Conservation (phyloP, 2,888 invertebrate species). For the Aquatica leii region DNA sequence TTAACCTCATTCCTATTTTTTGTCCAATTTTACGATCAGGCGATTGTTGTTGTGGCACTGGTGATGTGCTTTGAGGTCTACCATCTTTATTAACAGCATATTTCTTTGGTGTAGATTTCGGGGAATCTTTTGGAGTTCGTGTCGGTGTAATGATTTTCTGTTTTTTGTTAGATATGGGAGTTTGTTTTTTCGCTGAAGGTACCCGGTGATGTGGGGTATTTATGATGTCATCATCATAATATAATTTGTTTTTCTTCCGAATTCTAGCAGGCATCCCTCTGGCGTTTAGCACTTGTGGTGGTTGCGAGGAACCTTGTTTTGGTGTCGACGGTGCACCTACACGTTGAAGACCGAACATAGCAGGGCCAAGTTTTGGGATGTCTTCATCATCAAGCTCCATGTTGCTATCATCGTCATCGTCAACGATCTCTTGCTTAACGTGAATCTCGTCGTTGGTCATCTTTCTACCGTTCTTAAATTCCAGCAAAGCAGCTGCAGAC, state of each 20-base stretch:
- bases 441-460: slow-evolving; percentile 52
- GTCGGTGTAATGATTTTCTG: slow-evolving; percentile 46
- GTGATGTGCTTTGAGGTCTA: slow-evolving; percentile 47
- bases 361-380: slow-evolving; percentile 78
- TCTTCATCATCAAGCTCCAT: slow-evolving; percentile 67
- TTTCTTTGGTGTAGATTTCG: slow-evolving; percentile 52
- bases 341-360: slow-evolving; percentile 81
- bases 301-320: slow-evolving; percentile 72
- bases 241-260: slow-evolving; percentile 83
- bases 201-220: slow-evolving; percentile 80
- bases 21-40: slow-evolving; percentile 89
- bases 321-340: slow-evolving; percentile 81
- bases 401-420: slow-evolving; percentile 68
- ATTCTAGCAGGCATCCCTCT: slow-evolving; percentile 91
- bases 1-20: slow-evolving; percentile 84
- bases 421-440: slow-evolving; percentile 53
- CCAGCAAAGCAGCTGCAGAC: slow-evolving; percentile 64
- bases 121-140: slow-evolving; percentile 43
- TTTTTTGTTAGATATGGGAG: slow-evolving; percentile 64
- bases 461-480: slow-evolving; percentile 66
- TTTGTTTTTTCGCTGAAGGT: slow-evolving; percentile 74
- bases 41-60: slow-evolving; percentile 63
- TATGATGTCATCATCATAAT: slow-evolving; percentile 89
- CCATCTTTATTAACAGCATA: slow-evolving; percentile 25
- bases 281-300: slow-evolving; percentile 82